Conservation (phyloP, 92 coral and sea anemone species). For the Umimayanthus kanabou region DNA sequence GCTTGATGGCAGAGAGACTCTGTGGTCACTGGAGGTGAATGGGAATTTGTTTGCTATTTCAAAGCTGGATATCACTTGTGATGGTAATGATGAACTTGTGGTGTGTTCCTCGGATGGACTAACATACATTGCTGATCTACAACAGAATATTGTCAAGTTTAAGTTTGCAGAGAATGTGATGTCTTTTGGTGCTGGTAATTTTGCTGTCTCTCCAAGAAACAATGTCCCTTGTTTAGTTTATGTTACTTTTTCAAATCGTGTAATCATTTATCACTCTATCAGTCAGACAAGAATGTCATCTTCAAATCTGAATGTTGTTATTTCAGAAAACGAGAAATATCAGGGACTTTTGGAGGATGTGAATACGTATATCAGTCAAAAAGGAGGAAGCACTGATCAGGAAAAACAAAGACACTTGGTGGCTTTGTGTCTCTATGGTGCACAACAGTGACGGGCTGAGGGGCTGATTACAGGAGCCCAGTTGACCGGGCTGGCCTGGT, state of each 20-base stretch:
- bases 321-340: conserved; percentile 4
- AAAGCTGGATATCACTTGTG: conserved; percentile 83
- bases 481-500: no score
- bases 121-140: conserved; percentile 81
- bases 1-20: conserved; percentile 66
- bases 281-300: conserved; percentile 66
- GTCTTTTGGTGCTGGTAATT: conserved; percentile 87
- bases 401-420: conserved; percentile 54
- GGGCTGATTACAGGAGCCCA: no score
- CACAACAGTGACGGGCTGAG: neutral
- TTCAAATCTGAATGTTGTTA: conserved; percentile 55
- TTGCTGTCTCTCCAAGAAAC: conserved; percentile 57
- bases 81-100: conserved; percentile 83
- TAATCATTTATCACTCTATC: conserved; percentile 80
- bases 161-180: conserved; percentile 80
- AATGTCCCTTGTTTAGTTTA: conserved; percentile 87
- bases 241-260: conserved; percentile 84
- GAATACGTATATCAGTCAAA: neutral
- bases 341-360: neutral
- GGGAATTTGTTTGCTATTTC: conserved; percentile 82
- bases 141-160: conserved; percentile 82
- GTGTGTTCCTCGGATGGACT: conserved; percentile 87
- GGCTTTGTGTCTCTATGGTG: conserved; percentile 63
- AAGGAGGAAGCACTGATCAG: conserved; percentile 46
- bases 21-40: conserved; percentile 78